Percentiles rank a stretch among this genome's conserved stretches.
These are phyloP conservation scores for Cheilosia vernalis DNA, from an alignment of 2,888 invertebrate species.

Conservation along the genomic window DNA sequence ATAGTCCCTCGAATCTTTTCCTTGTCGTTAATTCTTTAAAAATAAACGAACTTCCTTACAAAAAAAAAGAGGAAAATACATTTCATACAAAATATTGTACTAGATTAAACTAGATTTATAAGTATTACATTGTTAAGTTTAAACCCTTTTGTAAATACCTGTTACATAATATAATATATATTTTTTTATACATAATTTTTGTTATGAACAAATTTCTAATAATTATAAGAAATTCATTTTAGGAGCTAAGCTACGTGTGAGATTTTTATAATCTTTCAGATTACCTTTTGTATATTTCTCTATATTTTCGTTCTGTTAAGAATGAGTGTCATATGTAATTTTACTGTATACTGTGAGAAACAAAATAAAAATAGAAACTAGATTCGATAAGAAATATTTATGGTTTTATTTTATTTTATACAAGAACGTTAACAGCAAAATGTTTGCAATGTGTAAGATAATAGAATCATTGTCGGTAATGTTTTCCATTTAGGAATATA, in stretches of 20 bases:
- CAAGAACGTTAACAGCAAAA: no score
- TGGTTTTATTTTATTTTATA: neutral
- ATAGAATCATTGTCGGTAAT: no score
- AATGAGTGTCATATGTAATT: constrained; percentile 1
- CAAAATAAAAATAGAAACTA: constrained; percentile 18
- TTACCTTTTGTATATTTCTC: constrained; percentile 13
- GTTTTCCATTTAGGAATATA: no score
- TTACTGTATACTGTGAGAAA: neutral
- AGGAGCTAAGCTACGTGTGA: constrained; percentile 53
- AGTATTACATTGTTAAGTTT: constrained; percentile 42
- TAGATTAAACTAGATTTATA: neutral
- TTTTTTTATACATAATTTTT: constrained; percentile 13
- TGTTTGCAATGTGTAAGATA: no score
- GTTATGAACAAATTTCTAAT: constrained; percentile 12
- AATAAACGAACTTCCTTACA: neutral
- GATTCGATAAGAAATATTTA: constrained; percentile 9
- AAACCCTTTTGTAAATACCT: constrained; percentile 42
- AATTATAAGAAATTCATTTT: constrained; percentile 19
- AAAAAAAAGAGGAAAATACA: neutral
- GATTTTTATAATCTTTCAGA: constrained; percentile 42
- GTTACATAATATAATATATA: constrained; percentile 24
- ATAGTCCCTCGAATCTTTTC: constrained; percentile 22
- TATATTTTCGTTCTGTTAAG: constrained; percentile 1
- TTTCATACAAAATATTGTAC: neutral
- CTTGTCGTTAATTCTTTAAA: neutral